These are phyloP conservation scores for Drosophila gaucha DNA, from an alignment of 2,888 invertebrate species.

Conservation along the genomic window DNA sequence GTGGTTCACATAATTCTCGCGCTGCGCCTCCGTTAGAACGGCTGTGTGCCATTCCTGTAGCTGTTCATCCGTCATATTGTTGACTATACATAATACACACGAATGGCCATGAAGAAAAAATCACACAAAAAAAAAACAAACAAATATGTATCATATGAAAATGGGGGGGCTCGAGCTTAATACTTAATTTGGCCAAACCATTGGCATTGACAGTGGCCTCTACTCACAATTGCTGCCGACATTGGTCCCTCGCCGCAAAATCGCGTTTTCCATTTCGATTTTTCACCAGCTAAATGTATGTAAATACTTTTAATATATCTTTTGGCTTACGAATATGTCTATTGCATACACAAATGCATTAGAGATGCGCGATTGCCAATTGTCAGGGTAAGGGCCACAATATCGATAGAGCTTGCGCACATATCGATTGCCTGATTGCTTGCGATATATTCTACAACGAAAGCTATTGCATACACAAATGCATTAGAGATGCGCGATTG, in stretches of 20 bases:
- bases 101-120: slow-evolving; percentile 42
- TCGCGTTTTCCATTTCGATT: slow-evolving; percentile 37
- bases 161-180: not conserved
- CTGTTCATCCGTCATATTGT: slow-evolving; percentile 55
- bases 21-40: slow-evolving; percentile 46
- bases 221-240: slow-evolving; percentile 40
- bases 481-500: too few relatives aligned
- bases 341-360: slow-evolving; percentile 33
- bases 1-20: slow-evolving; percentile 55
- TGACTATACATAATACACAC: slow-evolving; percentile 36
- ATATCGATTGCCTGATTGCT: slow-evolving; percentile 4
- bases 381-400: not conserved
- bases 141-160: slow-evolving; percentile 15
- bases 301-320: slow-evolving; percentile 7
- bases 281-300: not conserved
- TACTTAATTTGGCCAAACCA: not conserved
- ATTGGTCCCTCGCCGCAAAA: slow-evolving; percentile 30
- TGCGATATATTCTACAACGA: not conserved
- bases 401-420: too few relatives aligned
- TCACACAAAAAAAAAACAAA: slow-evolving; percentile 16
- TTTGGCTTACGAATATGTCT: slow-evolving; percentile 18
- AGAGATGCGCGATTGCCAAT: not conserved
- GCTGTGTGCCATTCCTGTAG: slow-evolving; percentile 44
- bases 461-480: not conserved
- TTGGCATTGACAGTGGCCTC: not conserved